Evolutionary conservation across 1,140 invertebrate species (phyloP).

Genomic region (Saxidomus purpurata): DNA sequence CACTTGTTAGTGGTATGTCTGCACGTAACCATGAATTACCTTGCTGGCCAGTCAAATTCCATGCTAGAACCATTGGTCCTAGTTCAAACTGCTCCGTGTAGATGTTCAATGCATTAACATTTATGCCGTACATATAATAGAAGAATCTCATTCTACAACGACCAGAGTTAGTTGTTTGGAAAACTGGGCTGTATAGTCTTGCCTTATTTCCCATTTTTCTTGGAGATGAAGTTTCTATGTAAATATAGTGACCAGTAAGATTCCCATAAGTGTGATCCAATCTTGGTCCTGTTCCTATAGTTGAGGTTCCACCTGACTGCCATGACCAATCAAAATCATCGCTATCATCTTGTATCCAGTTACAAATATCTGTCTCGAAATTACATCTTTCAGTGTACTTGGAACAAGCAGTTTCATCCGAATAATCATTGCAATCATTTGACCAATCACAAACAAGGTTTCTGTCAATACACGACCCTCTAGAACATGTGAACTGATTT

Average conservation of each 20-base stretch:
- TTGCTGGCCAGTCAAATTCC: constrained; percentile 72
- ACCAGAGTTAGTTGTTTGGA: constrained; percentile 59
- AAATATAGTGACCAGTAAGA: constrained; percentile 91
- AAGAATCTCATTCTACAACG: constrained; percentile 85
- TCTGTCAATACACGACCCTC: constrained; percentile 76
- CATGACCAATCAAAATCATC: constrained; percentile 83
- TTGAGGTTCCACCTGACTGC: constrained; percentile 73
- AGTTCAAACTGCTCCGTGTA: constrained; percentile 76
- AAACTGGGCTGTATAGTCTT: constrained; percentile 87
- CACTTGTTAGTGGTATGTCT: constrained; percentile 73
- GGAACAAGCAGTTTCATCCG: constrained; percentile 78
- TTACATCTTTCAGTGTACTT: constrained; percentile 78
- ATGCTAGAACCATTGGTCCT: constrained; percentile 70
- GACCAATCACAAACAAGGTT: constrained; percentile 76
- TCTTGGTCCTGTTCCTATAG: constrained; percentile 78
- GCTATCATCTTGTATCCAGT: constrained; percentile 79
- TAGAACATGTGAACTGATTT: constrained; percentile 80
- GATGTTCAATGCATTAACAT: constrained; percentile 79
- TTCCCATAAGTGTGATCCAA: constrained; percentile 82
- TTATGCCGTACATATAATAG: constrained; percentile 84
- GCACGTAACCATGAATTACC: constrained; percentile 70
- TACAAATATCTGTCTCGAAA: constrained; percentile 82
- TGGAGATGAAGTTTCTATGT: constrained; percentile 91
- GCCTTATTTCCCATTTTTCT: constrained; percentile 90
- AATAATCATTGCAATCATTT: constrained; percentile 82